These are phyloP conservation scores for Gnathonemus echidnorhynchus DNA, from an alignment of 2,113 vertebrate species.

Conservation along the genomic window DNA sequence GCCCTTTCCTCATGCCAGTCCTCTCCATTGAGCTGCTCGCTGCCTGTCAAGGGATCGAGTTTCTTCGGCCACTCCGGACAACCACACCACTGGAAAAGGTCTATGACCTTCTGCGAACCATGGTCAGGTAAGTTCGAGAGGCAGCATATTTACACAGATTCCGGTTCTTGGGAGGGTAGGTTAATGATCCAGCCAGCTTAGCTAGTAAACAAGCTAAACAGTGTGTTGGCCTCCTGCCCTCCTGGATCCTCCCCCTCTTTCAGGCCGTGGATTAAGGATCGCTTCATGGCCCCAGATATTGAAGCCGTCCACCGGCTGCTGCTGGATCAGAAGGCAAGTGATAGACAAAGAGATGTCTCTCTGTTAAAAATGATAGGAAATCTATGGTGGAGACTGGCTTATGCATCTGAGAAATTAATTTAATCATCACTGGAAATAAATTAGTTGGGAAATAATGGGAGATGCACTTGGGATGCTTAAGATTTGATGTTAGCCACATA, in stretches of 20 bases:
- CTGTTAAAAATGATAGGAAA: not conserved
- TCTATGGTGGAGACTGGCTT: not conserved
- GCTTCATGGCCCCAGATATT: constrained; percentile 95
- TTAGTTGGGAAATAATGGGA: not conserved
- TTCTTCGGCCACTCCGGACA: constrained; percentile 86
- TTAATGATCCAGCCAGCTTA: constrained; percentile 36
- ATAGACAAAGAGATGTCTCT: not conserved
- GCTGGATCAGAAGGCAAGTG: constrained; percentile 79
- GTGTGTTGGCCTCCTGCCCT: not conserved
- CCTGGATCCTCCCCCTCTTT: not conserved
- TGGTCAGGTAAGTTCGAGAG: constrained; percentile 81
- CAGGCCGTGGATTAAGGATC: constrained; percentile 97
- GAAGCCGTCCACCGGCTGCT: constrained; percentile 83
- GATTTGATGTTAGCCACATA: not conserved
- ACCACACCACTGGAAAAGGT: constrained; percentile 97
- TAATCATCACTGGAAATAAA: not conserved
- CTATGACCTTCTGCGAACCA: constrained; percentile 89
- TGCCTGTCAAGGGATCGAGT: constrained; percentile 97
- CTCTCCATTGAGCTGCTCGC: constrained; percentile 89
- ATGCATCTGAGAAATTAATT: not conserved
- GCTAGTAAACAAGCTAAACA: constrained; percentile 30
- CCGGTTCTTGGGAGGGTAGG: constrained; percentile 13
- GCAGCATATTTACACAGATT: constrained; percentile 34
- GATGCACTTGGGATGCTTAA: not conserved
- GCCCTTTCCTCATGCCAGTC: constrained; percentile 56